A percentile compares a stretch with the other conserved stretches of the same genome.
phyloP scores from a whole-genome alignment of 2,797 vertebrate genomes.

The Clarias fuscus region DNA sequence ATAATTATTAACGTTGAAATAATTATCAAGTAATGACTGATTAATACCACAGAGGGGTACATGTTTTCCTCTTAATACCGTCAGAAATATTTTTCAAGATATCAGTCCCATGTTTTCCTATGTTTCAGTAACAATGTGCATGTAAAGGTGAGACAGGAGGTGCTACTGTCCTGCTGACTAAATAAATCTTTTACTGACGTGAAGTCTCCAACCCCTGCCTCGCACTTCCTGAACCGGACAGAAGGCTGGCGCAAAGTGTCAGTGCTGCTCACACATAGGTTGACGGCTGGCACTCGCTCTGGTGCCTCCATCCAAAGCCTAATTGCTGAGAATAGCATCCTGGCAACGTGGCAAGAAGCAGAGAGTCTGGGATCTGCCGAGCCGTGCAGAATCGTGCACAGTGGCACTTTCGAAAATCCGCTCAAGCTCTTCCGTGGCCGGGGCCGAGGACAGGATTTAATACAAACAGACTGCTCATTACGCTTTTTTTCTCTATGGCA shows the following conservation, averaged over 20 bases:
- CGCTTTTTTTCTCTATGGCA: conserved; percentile 24
- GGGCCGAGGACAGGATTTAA: conserved; percentile 6
- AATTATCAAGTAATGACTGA: too few species aligned
- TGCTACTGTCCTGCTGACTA: neutral
- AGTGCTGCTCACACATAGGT: conserved; percentile 43
- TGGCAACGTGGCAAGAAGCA: conserved; percentile 44
- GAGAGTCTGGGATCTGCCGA: conserved; percentile 11
- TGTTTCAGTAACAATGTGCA: neutral
- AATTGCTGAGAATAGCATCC: conserved; percentile 70
- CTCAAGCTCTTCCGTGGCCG: conserved; percentile 1
- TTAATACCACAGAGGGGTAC: neutral
- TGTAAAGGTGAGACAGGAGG: neutral
- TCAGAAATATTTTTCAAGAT: neutral
- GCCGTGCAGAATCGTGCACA: neutral
- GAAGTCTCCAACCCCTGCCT: conserved; percentile 10
- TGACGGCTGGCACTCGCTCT: conserved; percentile 58
- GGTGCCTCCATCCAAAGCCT: conserved; percentile 63
- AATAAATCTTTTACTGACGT: conserved; percentile 24
- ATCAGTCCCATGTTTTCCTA: neutral
- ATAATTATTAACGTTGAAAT: neutral
- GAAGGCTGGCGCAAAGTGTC: conserved; percentile 55
- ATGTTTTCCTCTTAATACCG: neutral
- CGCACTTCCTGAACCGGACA: conserved; percentile 36
- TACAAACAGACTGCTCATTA: conserved; percentile 39
- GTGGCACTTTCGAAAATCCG: conserved; percentile 23